Conservation (phyloP, 2,888 invertebrate genomes). For the Bursaphelenchus okinawaensis region DNA sequence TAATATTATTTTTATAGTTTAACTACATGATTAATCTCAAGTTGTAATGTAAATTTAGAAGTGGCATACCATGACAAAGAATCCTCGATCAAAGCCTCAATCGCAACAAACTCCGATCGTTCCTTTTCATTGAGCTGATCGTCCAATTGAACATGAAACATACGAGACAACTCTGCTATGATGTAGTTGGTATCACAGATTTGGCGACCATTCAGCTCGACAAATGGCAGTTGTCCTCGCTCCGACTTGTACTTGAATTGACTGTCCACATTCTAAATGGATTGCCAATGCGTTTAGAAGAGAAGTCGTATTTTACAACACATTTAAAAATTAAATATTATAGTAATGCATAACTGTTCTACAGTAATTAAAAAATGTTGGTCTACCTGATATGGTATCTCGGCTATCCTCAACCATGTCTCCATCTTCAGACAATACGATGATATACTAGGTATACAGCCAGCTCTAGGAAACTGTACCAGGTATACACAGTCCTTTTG, state of each 20-base stretch:
- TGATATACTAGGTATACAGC: conserved; percentile 80
- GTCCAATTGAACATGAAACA: conserved; percentile 26
- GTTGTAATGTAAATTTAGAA: no score
- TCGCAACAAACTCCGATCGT: conserved; percentile 35
- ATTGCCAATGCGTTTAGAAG: conserved; percentile 17
- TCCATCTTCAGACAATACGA: conserved; percentile 91
- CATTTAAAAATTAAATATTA: no score
- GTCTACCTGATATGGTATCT: conserved; percentile 84
- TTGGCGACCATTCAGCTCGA: conserved; percentile 89
- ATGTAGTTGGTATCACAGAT: conserved; percentile 85
- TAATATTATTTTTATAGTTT: no score
- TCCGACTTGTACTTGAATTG: conserved; percentile 43
- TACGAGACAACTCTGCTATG: conserved; percentile 61
- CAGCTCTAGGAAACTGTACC: conserved; percentile 85
- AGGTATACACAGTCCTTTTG: conserved; percentile 76
- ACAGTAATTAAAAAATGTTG: background rate
- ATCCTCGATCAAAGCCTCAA: conserved; percentile 41
- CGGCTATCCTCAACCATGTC: conserved; percentile 85
- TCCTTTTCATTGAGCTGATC: conserved; percentile 31
- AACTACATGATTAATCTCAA: no score
- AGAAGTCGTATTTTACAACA: no score
- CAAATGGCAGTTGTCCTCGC: conserved; percentile 71
- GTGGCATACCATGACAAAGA: conserved; percentile 34
- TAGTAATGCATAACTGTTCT: background rate
- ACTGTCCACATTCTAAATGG: conserved; percentile 47